Evolutionary conservation across 2,113 vertebrate species (phyloP).

Genomic region (Dicaeum eximium): DNA sequence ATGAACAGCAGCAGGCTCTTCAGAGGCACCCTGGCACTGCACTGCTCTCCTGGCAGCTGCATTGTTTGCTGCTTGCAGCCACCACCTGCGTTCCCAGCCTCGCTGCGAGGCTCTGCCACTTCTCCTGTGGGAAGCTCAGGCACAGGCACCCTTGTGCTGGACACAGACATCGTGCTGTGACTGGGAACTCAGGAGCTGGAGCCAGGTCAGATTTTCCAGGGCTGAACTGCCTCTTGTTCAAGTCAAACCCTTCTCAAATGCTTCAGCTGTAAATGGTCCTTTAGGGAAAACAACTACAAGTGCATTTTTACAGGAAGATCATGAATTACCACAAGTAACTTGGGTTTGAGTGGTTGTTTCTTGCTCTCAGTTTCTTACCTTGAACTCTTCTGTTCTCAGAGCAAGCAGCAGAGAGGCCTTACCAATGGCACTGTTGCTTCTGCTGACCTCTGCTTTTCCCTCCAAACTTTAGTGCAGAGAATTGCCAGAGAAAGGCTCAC

Average conservation of each 20-base stretch:
- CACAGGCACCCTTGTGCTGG: neutral
- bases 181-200: neutral
- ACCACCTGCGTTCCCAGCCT: neutral
- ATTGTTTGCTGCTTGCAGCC: neutral
- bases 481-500: neutral
- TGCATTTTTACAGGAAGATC: neutral
- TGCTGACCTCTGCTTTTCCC: neutral
- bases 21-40: neutral
- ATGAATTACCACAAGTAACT: neutral
- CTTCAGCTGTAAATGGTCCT: neutral
- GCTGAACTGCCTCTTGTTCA: neutral
- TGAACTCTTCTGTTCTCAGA: neutral
- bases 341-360: neutral
- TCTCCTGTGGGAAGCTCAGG: neutral
- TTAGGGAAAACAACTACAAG: neutral
- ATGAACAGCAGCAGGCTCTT: neutral
- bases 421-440: neutral
- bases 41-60: neutral
- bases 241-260: neutral
- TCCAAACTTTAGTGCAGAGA: neutral
- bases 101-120: neutral
- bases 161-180: accelerated
- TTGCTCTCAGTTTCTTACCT: neutral
- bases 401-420: neutral
- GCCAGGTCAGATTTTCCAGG: neutral